These are phyloP conservation scores for Lymantria monacha DNA, from an alignment of 2,888 invertebrate genomes.

Conservation along the genomic window DNA sequence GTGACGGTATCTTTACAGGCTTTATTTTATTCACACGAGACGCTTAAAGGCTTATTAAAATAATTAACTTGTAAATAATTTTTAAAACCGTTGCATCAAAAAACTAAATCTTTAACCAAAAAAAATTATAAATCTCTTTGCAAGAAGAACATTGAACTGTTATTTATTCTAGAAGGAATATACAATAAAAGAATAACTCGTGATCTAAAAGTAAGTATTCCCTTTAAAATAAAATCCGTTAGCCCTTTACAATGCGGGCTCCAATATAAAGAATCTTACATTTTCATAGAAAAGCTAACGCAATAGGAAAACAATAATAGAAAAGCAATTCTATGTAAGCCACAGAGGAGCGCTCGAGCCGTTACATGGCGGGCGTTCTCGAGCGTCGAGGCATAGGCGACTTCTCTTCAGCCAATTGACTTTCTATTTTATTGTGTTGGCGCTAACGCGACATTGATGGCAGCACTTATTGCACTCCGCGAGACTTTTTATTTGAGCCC, in stretches of 20 bases:
- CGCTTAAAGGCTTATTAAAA: too few species aligned
- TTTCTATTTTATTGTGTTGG: slow-evolving; percentile 79
- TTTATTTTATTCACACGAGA: too few species aligned
- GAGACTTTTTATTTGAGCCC: slow-evolving; percentile 60
- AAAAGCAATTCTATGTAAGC: slow-evolving; percentile 25
- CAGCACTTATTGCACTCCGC: slow-evolving; percentile 73
- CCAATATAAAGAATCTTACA: slow-evolving; percentile 2
- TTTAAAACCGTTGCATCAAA: too few species aligned
- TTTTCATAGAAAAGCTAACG: slow-evolving; percentile 16
- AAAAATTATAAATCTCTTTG: too few species aligned
- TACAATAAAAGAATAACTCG: too few species aligned
- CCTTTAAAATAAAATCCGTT: too few species aligned
- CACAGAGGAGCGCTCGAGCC: slow-evolving; percentile 17
- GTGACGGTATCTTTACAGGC: too few species aligned
- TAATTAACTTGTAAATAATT: too few species aligned
- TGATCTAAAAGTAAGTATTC: too few species aligned
- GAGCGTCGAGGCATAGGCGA: slow-evolving; percentile 30
- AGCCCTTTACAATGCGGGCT: neutral
- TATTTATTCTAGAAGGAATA: too few species aligned
- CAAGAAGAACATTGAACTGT: too few species aligned
- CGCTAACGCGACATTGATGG: slow-evolving; percentile 76
- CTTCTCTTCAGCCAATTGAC: slow-evolving; percentile 58
- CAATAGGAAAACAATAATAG: slow-evolving; percentile 28
- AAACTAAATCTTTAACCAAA: too few species aligned
- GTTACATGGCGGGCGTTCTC: slow-evolving; percentile 25